A percentile compares a stretch with the other conserved stretches of the same genome.
Conservation (phyloP, 2,888 invertebrate species). For the Dusona sp. region DNA sequence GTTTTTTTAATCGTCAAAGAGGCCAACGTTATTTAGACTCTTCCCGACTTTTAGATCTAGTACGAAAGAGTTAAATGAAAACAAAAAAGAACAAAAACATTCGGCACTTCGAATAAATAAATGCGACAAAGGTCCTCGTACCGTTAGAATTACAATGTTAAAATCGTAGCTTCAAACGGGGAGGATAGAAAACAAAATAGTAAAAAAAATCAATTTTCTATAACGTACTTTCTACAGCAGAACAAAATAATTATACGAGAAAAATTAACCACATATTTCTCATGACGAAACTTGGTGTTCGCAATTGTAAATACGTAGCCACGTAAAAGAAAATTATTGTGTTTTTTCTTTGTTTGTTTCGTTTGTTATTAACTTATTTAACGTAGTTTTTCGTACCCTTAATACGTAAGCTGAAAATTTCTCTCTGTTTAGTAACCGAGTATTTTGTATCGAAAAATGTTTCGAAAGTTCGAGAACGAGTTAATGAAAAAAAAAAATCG, state of each 20-base stretch:
- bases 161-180: slow-evolving; percentile 42
- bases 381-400: slow-evolving; percentile 53
- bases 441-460: slow-evolving; percentile 54
- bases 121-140: not conserved
- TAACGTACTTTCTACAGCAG: slow-evolving; percentile 60
- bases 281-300: slow-evolving; percentile 46
- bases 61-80: slow-evolving; percentile 37
- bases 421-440: slow-evolving; percentile 28
- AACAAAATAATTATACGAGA: slow-evolving; percentile 10
- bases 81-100: too few relatives aligned
- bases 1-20: slow-evolving; percentile 46
- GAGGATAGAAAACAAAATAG: slow-evolving; percentile 16
- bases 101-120: not conserved
- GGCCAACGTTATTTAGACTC: slow-evolving; percentile 44
- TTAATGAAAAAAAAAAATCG: slow-evolving; percentile 61
- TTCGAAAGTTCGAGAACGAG: not conserved
- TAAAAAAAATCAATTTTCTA: slow-evolving; percentile 43
- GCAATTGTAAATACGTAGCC: slow-evolving; percentile 66
- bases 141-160: slow-evolving; percentile 33
- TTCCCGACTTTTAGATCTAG: slow-evolving; percentile 12
- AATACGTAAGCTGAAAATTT: not conserved
- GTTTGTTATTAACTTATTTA: slow-evolving; percentile 55
- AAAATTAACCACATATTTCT: not conserved
- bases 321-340: slow-evolving; percentile 18
- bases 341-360: not conserved